Percentiles rank a stretch among this genome's conserved stretches.
Evolutionary conservation across 2,113 vertebrate genomes (phyloP).

Genomic region (Stomatorhinus ivindoensis): DNA sequence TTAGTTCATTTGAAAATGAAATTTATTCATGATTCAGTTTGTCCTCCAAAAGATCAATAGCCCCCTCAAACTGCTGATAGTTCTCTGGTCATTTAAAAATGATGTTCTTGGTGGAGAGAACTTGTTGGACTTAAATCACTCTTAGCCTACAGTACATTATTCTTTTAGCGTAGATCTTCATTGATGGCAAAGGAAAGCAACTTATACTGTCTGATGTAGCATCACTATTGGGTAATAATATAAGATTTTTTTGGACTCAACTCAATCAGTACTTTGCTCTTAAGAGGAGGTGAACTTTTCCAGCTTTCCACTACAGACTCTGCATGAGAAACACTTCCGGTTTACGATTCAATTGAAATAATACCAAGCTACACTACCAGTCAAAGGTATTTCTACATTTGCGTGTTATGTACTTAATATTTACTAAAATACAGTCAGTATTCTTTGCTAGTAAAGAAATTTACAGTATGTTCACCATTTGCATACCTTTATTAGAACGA

Average conservation of each 20-base stretch:
- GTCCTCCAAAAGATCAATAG: not conserved
- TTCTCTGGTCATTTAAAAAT: not conserved
- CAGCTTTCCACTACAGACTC: not conserved
- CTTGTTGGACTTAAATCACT: not conserved
- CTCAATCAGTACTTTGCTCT: not conserved
- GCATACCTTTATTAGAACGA: too few species aligned
- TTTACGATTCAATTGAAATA: not conserved
- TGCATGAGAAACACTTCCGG: not conserved
- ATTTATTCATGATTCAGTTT: not conserved
- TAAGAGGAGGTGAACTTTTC: not conserved
- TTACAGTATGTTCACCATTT: too few species aligned
- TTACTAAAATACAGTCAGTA: too few species aligned
- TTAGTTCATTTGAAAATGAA: not conserved
- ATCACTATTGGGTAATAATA: not conserved
- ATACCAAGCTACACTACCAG: not conserved
- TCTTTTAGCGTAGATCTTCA: not conserved
- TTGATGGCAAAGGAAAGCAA: not conserved
- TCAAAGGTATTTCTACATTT: too few species aligned
- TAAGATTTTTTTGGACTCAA: not conserved
- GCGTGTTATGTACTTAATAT: too few species aligned
- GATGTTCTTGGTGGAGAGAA: not conserved
- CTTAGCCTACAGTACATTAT: not conserved
- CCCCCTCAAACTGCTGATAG: not conserved
- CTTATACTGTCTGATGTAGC: not conserved
- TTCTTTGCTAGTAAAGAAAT: too few species aligned